phyloP scores from a whole-genome alignment of 2,888 invertebrate genomes.

The Lutraria lutraria region DNA sequence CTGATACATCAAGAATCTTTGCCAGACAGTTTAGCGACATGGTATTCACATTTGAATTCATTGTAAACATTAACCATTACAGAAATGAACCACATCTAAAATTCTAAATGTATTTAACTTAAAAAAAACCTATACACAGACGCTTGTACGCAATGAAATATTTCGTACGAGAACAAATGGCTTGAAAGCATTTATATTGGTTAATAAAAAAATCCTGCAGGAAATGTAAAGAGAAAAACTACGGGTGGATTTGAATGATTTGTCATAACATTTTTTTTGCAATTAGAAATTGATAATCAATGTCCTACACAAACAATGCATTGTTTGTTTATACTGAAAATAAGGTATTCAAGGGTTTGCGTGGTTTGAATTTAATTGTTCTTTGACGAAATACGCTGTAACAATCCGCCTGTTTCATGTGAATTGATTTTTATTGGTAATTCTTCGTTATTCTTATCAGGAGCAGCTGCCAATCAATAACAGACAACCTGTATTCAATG shows the following conservation, averaged over 20 bases:
- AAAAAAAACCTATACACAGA: too few relatives aligned
- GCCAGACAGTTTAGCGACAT: too few relatives aligned
- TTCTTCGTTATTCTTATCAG: not conserved
- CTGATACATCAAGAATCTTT: too few relatives aligned
- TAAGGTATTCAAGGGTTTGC: not conserved
- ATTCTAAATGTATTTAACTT: too few relatives aligned
- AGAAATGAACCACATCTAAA: too few relatives aligned
- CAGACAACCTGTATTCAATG: not conserved
- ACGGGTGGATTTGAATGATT: not conserved
- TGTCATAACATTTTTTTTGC: not conserved
- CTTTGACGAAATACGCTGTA: not conserved
- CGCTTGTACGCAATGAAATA: not conserved
- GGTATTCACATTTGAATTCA: too few relatives aligned
- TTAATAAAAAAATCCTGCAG: not conserved
- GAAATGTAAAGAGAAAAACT: not conserved
- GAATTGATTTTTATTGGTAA: not conserved
- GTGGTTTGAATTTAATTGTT: not conserved
- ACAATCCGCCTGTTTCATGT: not conserved
- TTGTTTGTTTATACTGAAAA: not conserved
- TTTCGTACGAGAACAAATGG: not conserved
- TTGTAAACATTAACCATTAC: too few relatives aligned
- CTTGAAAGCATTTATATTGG: not conserved
- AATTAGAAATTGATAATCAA: not conserved
- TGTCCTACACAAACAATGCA: not conserved
- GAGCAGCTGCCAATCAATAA: not conserved